phyloP scores from a whole-genome alignment of 2,113 vertebrate species.

The Propithecus coquereli region DNA sequence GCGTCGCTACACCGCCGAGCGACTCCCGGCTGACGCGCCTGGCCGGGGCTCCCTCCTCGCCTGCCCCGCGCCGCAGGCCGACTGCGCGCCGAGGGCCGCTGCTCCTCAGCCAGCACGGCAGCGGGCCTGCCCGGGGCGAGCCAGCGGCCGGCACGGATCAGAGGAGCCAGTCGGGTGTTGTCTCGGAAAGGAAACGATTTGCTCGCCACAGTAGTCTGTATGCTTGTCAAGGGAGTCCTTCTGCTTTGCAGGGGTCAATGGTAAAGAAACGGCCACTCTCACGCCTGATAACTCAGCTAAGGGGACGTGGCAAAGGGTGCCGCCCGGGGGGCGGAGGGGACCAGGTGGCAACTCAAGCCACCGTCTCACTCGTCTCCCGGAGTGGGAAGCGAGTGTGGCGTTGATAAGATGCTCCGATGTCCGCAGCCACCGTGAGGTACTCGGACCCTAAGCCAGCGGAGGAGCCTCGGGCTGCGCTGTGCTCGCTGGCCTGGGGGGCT shows the following conservation, averaged over 20 bases:
- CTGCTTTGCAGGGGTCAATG: background rate
- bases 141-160: conserved; percentile 57
- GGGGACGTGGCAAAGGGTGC: background rate
- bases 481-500: background rate
- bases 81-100: conserved; percentile 59
- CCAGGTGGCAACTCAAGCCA: background rate
- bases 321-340: background rate
- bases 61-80: conserved; percentile 69
- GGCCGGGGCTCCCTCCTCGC: conserved; percentile 69
- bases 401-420: conserved; percentile 41
- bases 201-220: conserved; percentile 11
- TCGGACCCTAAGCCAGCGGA: conserved; percentile 62
- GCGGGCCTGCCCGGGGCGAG: conserved; percentile 44
- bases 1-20: conserved; percentile 85
- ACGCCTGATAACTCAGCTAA: background rate
- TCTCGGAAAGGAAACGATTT: background rate
- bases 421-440: conserved; percentile 63
- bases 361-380: background rate
- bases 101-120: conserved; percentile 60
- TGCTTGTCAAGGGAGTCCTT: conserved; percentile 52
- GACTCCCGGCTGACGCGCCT: conserved; percentile 71
- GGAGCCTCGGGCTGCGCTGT: background rate
- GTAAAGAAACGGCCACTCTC: background rate
- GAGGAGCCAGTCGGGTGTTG: background rate
- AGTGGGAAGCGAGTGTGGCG: conserved; percentile 25